Evolutionary conservation across 92 coral and sea anemone genomes (phyloP).

Genomic region (Porites divaricata): DNA sequence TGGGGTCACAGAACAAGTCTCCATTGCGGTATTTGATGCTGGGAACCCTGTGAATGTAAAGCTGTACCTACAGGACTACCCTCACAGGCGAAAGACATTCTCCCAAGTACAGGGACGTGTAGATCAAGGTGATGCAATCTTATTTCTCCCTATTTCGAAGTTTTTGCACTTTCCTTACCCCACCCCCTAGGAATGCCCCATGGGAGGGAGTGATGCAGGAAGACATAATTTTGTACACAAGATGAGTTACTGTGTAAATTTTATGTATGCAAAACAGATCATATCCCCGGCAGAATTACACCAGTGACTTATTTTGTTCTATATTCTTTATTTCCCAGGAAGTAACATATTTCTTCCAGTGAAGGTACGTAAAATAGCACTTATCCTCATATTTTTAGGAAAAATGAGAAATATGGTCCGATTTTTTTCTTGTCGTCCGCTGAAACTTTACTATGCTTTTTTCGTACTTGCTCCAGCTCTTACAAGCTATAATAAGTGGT

Average conservation of each 20-base stretch:
- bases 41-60: constrained; percentile 68
- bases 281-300: background rate
- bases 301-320: background rate
- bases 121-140: constrained; percentile 48
- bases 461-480: too few relatives aligned
- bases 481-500: too few relatives aligned
- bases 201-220: too few relatives aligned
- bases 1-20: constrained; percentile 83
- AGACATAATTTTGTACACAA: too few relatives aligned
- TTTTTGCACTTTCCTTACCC: too few relatives aligned
- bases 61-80: constrained; percentile 87
- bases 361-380: constrained; percentile 47
- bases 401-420: too few relatives aligned
- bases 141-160: background rate
- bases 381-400: background rate
- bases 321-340: constrained; percentile 28
- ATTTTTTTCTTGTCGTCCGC: background rate
- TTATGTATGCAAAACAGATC: too few relatives aligned
- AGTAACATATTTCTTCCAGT: constrained; percentile 47
- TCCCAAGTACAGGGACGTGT: constrained; percentile 80
- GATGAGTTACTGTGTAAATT: too few relatives aligned
- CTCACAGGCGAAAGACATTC: constrained; percentile 86
- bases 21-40: constrained; percentile 69
- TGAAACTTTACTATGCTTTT: too few relatives aligned
- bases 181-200: too few relatives aligned